Percentiles rank a stretch among this genome's conserved stretches.
Conservation (phyloP, 2,888 invertebrate genomes). For the Acleris sparsana region DNA sequence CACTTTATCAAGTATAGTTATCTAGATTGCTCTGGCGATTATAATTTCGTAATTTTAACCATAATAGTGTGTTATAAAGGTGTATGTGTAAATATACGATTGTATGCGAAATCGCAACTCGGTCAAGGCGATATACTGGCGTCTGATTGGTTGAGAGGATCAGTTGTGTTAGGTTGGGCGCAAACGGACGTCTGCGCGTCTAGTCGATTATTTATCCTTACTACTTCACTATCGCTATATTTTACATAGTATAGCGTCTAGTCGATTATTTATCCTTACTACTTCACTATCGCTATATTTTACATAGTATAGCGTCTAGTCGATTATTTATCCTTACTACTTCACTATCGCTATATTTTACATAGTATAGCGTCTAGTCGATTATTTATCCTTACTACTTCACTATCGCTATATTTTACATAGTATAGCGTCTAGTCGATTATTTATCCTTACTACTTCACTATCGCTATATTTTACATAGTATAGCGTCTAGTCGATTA, state of each 20-base stretch:
- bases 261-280: too few relatives aligned
- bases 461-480: too few relatives aligned
- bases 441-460: too few relatives aligned
- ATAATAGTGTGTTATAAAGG: conserved; percentile 3
- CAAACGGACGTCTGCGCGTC: neutral
- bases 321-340: too few relatives aligned
- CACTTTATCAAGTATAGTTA: neutral
- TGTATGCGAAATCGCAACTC: conserved; percentile 9
- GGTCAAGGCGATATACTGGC: conserved; percentile 12
- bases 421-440: neutral
- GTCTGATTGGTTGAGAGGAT: conserved; percentile 11
- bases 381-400: too few relatives aligned
- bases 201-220: neutral
- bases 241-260: neutral
- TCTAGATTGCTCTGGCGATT: neutral
- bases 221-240: too few relatives aligned
- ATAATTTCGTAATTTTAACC: neutral
- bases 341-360: too few relatives aligned
- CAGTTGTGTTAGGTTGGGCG: neutral
- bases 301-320: neutral
- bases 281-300: too few relatives aligned
- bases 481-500: neutral
- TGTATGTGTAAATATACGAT: neutral
- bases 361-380: neutral
- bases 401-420: too few relatives aligned